These are phyloP conservation scores for Resseliella maxima DNA, from an alignment of 2,888 invertebrate genomes.

Conservation along the genomic window DNA sequence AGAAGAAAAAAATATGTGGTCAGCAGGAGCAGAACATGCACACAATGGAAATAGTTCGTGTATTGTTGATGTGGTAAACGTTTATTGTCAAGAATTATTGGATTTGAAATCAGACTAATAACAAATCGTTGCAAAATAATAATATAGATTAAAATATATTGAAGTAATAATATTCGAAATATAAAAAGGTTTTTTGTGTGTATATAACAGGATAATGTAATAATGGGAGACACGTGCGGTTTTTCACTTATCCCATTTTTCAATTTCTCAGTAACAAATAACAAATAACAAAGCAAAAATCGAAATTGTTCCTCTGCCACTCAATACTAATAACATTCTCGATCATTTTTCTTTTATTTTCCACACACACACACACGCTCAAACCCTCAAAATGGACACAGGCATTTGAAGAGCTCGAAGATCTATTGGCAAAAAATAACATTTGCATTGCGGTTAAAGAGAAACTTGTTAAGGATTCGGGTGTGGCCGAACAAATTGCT, in stretches of 20 bases:
- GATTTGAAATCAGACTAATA: too few species aligned
- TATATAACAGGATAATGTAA: background rate
- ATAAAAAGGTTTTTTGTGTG: background rate
- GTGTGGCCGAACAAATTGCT: constrained; percentile 87
- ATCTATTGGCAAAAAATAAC: constrained; percentile 80
- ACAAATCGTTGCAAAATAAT: too few species aligned
- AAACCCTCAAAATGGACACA: constrained; percentile 65
- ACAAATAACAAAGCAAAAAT: background rate
- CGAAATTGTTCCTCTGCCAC: background rate
- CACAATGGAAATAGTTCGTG: too few species aligned
- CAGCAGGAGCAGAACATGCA: too few species aligned
- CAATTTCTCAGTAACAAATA: background rate
- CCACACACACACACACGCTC: background rate
- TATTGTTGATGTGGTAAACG: too few species aligned
- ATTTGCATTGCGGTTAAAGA: constrained; percentile 96
- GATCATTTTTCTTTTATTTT: background rate
- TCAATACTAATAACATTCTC: background rate
- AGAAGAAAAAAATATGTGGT: too few species aligned
- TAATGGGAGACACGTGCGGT: background rate
- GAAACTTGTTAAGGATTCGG: constrained; percentile 94
- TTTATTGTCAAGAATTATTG: too few species aligned
- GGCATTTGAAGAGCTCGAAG: constrained; percentile 95
- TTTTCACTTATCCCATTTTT: background rate
- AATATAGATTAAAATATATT: too few species aligned
- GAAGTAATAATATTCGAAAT: too few species aligned